Base-by-base conservation (phyloP, 2,113 vertebrate genomes). In the Poeciliopsis turrubarensis region DNA sequence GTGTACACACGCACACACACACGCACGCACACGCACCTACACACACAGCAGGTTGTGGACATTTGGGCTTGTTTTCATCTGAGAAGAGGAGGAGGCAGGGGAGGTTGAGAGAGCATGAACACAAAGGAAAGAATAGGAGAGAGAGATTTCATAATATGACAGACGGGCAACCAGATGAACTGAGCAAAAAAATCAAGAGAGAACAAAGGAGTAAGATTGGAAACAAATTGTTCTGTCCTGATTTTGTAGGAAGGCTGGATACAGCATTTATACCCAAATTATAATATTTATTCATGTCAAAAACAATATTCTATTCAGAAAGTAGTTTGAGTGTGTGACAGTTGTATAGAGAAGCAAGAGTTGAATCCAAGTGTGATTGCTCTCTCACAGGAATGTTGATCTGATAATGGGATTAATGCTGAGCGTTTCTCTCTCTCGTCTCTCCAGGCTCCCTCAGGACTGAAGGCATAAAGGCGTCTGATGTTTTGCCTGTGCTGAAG, bases 401-500 rank as follows among this genome's bases (percentile, higher is more conserved):
- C 83, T 89, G 74, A 77, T 94, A 89, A 88, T 84, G 78, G 88
- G 86, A 91, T 90, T 90, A 88, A 86, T 82, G 65, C 70, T 71
- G 60, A 73, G 73, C 44, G 62, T 34, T 34, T 65, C 19, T 70
- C 44, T 67, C 51, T 69, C 54, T 60, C 37, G 3, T 76, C 13
- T 77, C 65, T 67, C 10, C 93, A 99, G 98, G 97, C 68, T 97
- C 97, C 75, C 95, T 97, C 90, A 95, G 96, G 94, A 97, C 96
- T 72, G 97, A 98, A 87, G 96, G 96, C 84, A 95, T 99, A 91
- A 99, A 97, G 95, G 97, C 97, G 75, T 96, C 96, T 65, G 98
- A 99, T 85, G 98, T 99, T 67, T 96, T 99, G 84, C 95, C 96
- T 32, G 96, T 97, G 86, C 91, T 99, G 65, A 99, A 98, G 93